phyloP scores from a whole-genome alignment of 92 coral and sea anemone species.

The Actinostola sp. region DNA sequence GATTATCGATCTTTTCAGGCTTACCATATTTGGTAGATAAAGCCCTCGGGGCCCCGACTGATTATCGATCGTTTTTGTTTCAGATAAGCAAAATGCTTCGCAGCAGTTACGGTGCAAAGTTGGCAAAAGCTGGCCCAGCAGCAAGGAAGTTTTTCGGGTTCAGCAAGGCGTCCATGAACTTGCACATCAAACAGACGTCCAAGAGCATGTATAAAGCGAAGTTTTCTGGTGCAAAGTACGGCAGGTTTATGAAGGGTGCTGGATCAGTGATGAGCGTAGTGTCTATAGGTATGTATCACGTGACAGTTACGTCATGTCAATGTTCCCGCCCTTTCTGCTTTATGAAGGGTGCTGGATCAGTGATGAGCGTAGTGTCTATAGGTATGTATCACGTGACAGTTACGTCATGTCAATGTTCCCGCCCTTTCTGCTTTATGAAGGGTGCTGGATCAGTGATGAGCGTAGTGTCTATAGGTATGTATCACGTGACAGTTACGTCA shows the following conservation, averaged over 20 bases:
- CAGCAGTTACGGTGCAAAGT: constrained; percentile 52
- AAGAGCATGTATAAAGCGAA: constrained; percentile 52
- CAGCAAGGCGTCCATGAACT: constrained; percentile 38
- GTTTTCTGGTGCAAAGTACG: constrained; percentile 10
- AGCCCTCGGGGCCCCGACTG: background rate
- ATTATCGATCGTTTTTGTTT: background rate
- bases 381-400: no score
- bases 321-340: no score
- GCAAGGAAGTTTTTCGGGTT: constrained; percentile 61
- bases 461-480: no score
- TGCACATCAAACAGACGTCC: constrained; percentile 56
- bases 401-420: no score
- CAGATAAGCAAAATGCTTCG: constrained; percentile 60
- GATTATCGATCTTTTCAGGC: no score
- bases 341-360: no score
- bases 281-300: background rate
- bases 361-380: no score
- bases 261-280: background rate
- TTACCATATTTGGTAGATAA: no score
- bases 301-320: no score
- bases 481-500: no score
- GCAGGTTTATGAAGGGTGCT: constrained; percentile 6
- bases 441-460: no score
- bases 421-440: no score
- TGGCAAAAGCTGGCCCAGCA: constrained; percentile 50